A percentile compares a stretch with the other conserved stretches of the same genome.
Evolutionary conservation across 1,140 invertebrate genomes (phyloP).

Genomic region (Acromyrmex heyeri): DNA sequence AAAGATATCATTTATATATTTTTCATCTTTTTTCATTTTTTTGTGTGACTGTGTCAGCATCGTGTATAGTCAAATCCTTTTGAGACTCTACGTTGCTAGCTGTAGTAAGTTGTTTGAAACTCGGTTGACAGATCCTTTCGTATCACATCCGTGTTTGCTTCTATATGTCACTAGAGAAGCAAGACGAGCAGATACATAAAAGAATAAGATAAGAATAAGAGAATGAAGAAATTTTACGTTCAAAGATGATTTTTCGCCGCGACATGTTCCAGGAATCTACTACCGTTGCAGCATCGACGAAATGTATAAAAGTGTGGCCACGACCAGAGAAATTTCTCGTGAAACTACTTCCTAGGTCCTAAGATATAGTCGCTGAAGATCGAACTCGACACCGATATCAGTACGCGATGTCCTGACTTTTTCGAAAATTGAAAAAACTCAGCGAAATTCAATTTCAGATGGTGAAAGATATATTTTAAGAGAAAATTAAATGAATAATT

Average conservation of each 20-base stretch:
- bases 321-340: conserved; percentile 33
- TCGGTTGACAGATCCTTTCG: conserved; percentile 30
- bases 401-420: neutral
- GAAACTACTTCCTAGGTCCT: conserved; percentile 7
- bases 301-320: conserved; percentile 41
- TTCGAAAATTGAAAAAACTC: conserved; percentile 34
- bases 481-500: neutral
- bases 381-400: conserved; percentile 20
- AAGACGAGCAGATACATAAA: neutral
- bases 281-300: neutral
- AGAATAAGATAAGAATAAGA: conserved; percentile 41
- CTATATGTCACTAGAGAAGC: neutral
- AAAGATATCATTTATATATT: neutral
- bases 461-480: neutral
- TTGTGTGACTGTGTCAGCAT: neutral
- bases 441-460: neutral
- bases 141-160: conserved; percentile 43
- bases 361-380: conserved; percentile 27
- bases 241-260: conserved; percentile 36
- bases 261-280: conserved; percentile 40
- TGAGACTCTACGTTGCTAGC: neutral
- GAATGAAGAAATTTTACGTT: conserved; percentile 60
- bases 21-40: conserved; percentile 21
- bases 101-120: conserved; percentile 25
- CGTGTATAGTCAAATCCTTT: conserved; percentile 17